Percentiles rank a stretch among this genome's conserved stretches.
These are phyloP conservation scores for Colletes latitarsis DNA, from an alignment of 1,140 invertebrate genomes.

Conservation along the genomic window DNA sequence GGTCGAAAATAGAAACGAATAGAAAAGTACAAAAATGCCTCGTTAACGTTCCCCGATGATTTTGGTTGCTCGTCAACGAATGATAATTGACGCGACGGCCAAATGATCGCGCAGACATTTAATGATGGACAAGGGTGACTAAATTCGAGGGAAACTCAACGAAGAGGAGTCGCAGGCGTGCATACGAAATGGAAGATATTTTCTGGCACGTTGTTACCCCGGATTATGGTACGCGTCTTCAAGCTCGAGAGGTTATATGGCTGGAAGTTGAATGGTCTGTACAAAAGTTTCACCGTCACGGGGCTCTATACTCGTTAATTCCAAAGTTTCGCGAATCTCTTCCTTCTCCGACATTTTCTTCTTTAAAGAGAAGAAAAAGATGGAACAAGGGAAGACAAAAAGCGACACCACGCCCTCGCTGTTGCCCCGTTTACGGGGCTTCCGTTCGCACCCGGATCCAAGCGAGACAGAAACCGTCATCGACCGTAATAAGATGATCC, in stretches of 20 bases:
- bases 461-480: conserved; percentile 28
- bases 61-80: too few relatives aligned
- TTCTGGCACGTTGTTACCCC: conserved; percentile 62
- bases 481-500: conserved; percentile 52
- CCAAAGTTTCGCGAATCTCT: conserved; percentile 67
- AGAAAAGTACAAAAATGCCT: too few relatives aligned
- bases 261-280: conserved; percentile 65
- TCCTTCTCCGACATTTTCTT: conserved; percentile 6
- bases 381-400: neutral
- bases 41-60: too few relatives aligned
- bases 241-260: conserved; percentile 59
- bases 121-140: neutral
- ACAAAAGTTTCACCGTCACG: conserved; percentile 60
- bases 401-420: neutral
- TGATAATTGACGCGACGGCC: neutral
- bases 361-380: neutral
- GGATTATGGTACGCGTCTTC: conserved; percentile 66
- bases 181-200: conserved; percentile 41
- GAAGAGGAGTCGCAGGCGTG: conserved; percentile 1
- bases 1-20: too few relatives aligned
- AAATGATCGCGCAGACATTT: conserved; percentile 11
- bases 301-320: conserved; percentile 64
- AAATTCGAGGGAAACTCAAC: neutral
- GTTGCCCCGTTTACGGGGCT: conserved; percentile 6
- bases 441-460: conserved; percentile 35